These are phyloP conservation scores for Sebastes diploproa DNA, from an alignment of 2,797 vertebrate species.

Conservation along the genomic window DNA sequence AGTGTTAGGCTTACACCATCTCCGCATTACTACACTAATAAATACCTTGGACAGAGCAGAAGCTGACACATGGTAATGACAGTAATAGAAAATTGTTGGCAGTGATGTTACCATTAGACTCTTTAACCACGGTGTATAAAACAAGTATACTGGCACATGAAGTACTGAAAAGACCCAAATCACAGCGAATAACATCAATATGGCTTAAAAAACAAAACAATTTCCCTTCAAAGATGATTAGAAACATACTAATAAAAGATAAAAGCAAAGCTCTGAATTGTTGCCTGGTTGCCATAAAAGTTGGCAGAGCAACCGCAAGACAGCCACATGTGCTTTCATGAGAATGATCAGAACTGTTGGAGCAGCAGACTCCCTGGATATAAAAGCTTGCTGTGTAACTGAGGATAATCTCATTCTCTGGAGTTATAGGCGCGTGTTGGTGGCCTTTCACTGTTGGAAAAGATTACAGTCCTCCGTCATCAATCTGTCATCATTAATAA, in stretches of 20 bases:
- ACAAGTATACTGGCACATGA: neutral
- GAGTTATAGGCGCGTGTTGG: conserved; percentile 16
- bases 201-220: neutral
- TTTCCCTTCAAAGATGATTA: neutral
- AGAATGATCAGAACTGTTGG: conserved; percentile 5
- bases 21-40: neutral
- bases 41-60: neutral
- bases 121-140: neutral
- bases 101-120: neutral
- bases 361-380: conserved; percentile 13
- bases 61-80: neutral
- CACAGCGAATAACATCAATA: neutral
- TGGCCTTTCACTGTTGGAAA: conserved; percentile 53
- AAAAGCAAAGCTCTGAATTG: conserved; percentile 2
- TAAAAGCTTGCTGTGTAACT: conserved; percentile 7
- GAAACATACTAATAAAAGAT: conserved; percentile 2
- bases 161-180: neutral
- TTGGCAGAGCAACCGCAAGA: conserved; percentile 17
- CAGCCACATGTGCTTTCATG: conserved; percentile 8
- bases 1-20: neutral
- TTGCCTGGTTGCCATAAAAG: conserved; percentile 14
- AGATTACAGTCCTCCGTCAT: conserved; percentile 42
- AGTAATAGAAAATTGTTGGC: neutral
- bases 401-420: conserved; percentile 26
- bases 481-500: conserved; percentile 51